Percentiles rank a stretch among this genome's conserved stretches.
These are phyloP conservation scores for Urosaurus nigricauda DNA, from an alignment of 2,797 vertebrate genomes.

Conservation along the genomic window DNA sequence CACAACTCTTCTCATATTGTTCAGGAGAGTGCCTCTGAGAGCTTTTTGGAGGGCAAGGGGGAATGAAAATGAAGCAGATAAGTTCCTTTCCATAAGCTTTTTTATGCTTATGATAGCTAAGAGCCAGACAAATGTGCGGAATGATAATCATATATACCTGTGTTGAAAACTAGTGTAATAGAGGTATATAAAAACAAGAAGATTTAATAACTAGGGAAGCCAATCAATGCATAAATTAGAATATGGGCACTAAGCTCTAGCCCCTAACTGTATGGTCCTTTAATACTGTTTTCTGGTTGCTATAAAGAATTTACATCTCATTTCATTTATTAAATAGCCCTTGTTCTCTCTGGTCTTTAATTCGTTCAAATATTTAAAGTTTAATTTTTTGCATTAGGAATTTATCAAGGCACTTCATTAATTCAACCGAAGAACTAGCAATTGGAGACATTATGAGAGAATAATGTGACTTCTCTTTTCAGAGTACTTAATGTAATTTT, in stretches of 20 bases:
- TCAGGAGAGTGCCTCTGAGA: neutral
- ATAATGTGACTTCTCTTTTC: neutral
- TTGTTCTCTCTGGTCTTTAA: neutral
- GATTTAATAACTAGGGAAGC: neutral
- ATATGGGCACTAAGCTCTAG: neutral
- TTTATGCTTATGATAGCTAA: neutral
- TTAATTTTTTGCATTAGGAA: neutral
- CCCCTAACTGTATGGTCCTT: neutral
- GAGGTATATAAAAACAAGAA: neutral
- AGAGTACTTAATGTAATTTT: constrained; percentile 26
- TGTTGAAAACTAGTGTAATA: neutral
- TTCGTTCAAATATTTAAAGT: neutral
- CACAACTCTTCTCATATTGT: neutral
- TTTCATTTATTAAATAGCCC: neutral
- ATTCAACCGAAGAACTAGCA: constrained; percentile 10
- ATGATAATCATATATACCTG: neutral
- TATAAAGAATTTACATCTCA: neutral
- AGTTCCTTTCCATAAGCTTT: neutral
- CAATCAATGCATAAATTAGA: neutral
- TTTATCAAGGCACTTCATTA: constrained; percentile 8
- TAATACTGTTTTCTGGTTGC: neutral
- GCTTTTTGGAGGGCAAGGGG: neutral
- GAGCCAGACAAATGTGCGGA: neutral
- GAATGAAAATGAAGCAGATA: neutral
- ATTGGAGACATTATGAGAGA: constrained; percentile 7